Conservation (phyloP, 2,888 invertebrate genomes). For the Lochmaea crataegi region DNA sequence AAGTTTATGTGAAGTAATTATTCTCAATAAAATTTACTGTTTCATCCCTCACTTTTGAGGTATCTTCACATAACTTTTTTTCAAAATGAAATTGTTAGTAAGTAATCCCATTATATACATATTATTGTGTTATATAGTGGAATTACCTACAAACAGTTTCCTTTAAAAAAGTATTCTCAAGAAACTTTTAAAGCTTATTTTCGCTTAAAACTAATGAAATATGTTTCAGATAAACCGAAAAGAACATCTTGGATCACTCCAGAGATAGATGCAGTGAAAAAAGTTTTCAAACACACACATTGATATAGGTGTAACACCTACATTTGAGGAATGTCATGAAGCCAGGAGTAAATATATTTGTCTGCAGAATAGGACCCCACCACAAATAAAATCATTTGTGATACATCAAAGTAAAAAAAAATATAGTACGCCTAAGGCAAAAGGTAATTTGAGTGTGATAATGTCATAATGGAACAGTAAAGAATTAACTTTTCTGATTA, state of each 20-base stretch:
- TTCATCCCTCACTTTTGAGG: not conserved
- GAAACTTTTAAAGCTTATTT: not conserved
- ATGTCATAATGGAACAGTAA: not conserved
- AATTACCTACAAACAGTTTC: not conserved
- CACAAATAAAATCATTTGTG: conserved; percentile 24
- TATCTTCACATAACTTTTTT: not conserved
- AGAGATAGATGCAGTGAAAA: conserved; percentile 11
- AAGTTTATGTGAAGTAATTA: not conserved
- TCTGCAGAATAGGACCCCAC: conserved; percentile 17
- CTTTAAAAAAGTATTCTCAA: not conserved
- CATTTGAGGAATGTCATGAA: conserved; percentile 18
- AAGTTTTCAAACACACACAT: conserved; percentile 16
- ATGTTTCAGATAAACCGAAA: conserved; percentile 7
- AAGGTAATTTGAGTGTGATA: conserved; percentile 4
- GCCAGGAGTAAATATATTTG: conserved; percentile 4
- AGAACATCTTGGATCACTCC: conserved; percentile 21
- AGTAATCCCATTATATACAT: not conserved
- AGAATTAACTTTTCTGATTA: not conserved
- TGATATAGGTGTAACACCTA: conserved; percentile 15
- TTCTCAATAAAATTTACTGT: conserved; percentile 2
- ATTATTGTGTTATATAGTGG: not conserved
- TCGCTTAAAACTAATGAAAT: not conserved
- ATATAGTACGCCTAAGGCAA: not conserved
- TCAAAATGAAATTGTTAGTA: not conserved
- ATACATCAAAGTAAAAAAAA: conserved; percentile 19